Conservation (phyloP, 2,113 vertebrate species). For the Tonatia bakeri region DNA sequence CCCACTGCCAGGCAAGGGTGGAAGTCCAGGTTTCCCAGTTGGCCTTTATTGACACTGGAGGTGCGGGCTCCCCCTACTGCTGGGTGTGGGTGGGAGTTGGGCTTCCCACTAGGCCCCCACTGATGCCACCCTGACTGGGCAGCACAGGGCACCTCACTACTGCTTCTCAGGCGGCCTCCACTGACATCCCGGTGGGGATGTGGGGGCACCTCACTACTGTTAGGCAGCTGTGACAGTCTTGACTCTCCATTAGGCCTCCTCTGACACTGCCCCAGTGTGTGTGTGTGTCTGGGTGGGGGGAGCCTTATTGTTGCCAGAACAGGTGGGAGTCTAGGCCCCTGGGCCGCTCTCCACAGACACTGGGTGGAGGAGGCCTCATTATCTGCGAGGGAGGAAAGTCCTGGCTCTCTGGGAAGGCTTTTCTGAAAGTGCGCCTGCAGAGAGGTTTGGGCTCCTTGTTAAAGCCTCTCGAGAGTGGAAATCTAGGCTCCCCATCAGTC, state of each 20-base stretch:
- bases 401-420: not conserved
- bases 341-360: not conserved
- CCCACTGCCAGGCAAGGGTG: not conserved
- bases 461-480: not conserved
- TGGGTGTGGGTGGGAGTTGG: not conserved
- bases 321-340: not conserved
- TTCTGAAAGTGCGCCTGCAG: not conserved
- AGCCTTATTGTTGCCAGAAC: not conserved
- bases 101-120: not conserved
- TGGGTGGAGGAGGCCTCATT: not conserved
- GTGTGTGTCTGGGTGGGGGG: no score
- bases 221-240: no score
- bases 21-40: not conserved
- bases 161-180: not conserved
- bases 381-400: accelerated
- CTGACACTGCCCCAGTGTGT: not conserved
- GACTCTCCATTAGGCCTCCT: not conserved
- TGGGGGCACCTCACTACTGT: not conserved
- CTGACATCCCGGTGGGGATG: not conserved
- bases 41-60: not conserved
- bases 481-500: not conserved
- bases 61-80: not conserved
- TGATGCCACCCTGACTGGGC: not conserved
- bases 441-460: not conserved
- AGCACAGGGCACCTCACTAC: not conserved